phyloP scores from a whole-genome alignment of 2,797 vertebrate genomes.

The Macropus fuliginosus region DNA sequence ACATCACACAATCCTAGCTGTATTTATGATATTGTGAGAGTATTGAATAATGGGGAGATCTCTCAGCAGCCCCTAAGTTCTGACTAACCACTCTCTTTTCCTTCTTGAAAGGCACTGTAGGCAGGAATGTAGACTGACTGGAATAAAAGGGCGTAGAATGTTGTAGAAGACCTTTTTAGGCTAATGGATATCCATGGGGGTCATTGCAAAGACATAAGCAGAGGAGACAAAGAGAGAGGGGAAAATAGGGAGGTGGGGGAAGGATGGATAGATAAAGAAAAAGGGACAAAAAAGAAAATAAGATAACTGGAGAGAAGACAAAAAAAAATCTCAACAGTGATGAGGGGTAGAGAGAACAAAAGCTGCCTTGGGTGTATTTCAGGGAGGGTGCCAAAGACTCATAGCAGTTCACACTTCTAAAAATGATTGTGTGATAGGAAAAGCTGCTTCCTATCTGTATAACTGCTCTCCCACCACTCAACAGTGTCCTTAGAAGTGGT shows the following conservation, averaged over 20 bases:
- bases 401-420: neutral
- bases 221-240: neutral
- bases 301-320: neutral
- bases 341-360: neutral
- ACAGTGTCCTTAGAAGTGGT: neutral
- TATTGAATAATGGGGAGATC: neutral
- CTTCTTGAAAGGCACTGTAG: neutral
- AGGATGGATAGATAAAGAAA: neutral
- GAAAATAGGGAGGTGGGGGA: neutral
- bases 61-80: neutral
- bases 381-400: neutral
- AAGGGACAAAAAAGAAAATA: neutral
- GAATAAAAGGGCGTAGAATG: neutral
- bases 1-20: accelerated
- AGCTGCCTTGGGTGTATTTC: neutral
- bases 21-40: neutral
- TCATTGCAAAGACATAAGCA: neutral
- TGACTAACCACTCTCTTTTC: neutral
- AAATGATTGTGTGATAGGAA: neutral
- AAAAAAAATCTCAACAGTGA: neutral
- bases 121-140: neutral
- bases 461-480: neutral
- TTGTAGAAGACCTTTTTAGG: constrained; percentile 1
- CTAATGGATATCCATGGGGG: neutral
- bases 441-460: neutral